Evolutionary conservation across 1,140 invertebrate species (phyloP), one percentile per base, ranked within the genome.

Genomic region (Apocrypta bakeri): DNA sequence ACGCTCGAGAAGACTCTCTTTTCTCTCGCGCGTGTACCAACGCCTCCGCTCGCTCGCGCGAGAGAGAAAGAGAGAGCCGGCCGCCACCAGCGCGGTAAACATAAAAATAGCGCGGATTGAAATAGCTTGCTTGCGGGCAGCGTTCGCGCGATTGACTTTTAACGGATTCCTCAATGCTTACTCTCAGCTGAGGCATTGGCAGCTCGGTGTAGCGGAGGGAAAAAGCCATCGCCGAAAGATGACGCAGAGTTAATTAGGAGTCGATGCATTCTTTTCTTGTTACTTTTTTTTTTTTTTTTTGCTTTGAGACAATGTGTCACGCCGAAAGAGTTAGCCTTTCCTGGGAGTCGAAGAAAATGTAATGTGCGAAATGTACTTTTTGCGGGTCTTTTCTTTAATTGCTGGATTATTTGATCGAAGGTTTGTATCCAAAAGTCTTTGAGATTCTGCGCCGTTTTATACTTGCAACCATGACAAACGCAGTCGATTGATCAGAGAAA

Each of bases 21-120:
- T n/a, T 17, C n/a, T 56, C 48, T 56, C 48, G 17, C 48, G 48
- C 8, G 48, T 56, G n/a, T 21, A 17, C 7, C 48, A n/a, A 56
- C 48, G 17, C 48, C 48, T 56, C 21, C 17, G 33, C n/a, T 0
- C 37, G n/a, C n/a, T n/a, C n/a, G 37, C 9, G 72, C 8, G 72
- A 56, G 72, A n/a, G 72, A 74, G 72, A 24, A 24, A 72, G 21
- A 72, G 69, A 72, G 27, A 40, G 21, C 21, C 48, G 48, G 31
- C 48, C 69, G 27, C 69, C 25, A 37, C 25, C 40, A 37, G 27
- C 64, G 9, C 40, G 69, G 79, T 72, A 56, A 68, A 81, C 24
- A 75, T 81, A 81, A 81, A 75, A 75, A 81, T 81, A 81, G 72
- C 79, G 37, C 33, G 40, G 71, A 42, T 81, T 42, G 63, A 81